Conservation (phyloP, 2,797 vertebrate species). For the Loris lydekkerianus region DNA sequence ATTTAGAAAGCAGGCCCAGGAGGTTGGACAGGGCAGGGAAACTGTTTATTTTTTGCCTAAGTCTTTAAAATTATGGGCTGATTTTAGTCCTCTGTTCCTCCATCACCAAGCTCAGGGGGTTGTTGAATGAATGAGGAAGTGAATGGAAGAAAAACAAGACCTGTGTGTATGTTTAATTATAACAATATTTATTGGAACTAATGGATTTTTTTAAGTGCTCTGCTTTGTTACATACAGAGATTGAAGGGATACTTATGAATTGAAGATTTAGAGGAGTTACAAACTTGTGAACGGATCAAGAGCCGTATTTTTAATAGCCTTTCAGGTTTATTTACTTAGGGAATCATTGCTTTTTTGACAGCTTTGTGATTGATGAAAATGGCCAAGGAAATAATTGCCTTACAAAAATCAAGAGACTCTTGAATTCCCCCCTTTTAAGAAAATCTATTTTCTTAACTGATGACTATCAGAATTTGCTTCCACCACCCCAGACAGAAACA, state of each 20-base stretch:
- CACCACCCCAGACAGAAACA: background rate
- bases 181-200: background rate
- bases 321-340: slow-evolving; percentile 34
- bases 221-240: background rate
- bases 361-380: slow-evolving; percentile 78
- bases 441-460: slow-evolving; percentile 83
- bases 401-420: slow-evolving; percentile 81
- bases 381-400: slow-evolving; percentile 73
- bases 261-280: background rate
- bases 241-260: background rate
- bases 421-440: slow-evolving; percentile 26
- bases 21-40: background rate
- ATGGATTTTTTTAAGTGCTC: background rate
- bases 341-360: slow-evolving; percentile 74
- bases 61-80: background rate
- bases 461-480: slow-evolving; percentile 85
- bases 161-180: background rate
- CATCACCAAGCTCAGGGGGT: background rate
- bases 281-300: slow-evolving; percentile 63
- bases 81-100: background rate
- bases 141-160: background rate
- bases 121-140: background rate
- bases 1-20: background rate
- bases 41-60: background rate
- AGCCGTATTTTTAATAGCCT: slow-evolving; percentile 17